Base-by-base conservation (phyloP, 2,888 invertebrate species). In the Lysandra bellargus region DNA sequence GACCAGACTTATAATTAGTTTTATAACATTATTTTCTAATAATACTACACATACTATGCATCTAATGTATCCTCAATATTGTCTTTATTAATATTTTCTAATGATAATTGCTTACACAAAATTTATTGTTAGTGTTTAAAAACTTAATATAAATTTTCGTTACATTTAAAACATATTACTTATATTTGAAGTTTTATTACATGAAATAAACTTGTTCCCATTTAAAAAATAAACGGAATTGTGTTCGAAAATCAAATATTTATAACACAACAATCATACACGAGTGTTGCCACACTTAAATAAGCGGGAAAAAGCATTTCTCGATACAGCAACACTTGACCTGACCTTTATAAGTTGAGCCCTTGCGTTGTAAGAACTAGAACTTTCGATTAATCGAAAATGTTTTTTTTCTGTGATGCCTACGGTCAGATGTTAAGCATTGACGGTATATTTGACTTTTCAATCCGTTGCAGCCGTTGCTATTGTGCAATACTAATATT, bases 291-390 rank as follows among this genome's bases (percentile, higher is more conserved):
- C 69, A 69, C 69, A 69, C 69, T 33, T 17, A 37, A 69, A 69
- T 33, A 75, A 49, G 74, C 75, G 44, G 44, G 23, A 30, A 75
- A 74, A 75, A 44, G 44, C 23, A 75, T 49, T 44, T 49, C 75
- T 75, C 75, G 75, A 23, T 44, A 75, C 23, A 75, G 75, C 49
- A 12, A 75, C 49, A 75, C 44, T 75, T 75, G 75, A 75, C 49
- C 75, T 33, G 74, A 74, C 74, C 40, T 64, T 64, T 64, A 14
- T 33, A 69, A 37, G 33, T 69, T 69, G 69, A 69, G 69, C 69
- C 69, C 33, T 64, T 64, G 7, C 64, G 30, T 64, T 64, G 64
- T 64, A 30, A 64, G 64, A 61, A n/a, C 61, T n/a, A 23, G 61
- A 64, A 64, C 64, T 64, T 64, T 64, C 64, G 64, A 64, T 64